Percentiles rank a stretch among this genome's conserved stretches.
These are phyloP conservation scores for Steinernema hermaphroditum DNA, from an alignment of 2,888 invertebrate species.

Conservation along the genomic window DNA sequence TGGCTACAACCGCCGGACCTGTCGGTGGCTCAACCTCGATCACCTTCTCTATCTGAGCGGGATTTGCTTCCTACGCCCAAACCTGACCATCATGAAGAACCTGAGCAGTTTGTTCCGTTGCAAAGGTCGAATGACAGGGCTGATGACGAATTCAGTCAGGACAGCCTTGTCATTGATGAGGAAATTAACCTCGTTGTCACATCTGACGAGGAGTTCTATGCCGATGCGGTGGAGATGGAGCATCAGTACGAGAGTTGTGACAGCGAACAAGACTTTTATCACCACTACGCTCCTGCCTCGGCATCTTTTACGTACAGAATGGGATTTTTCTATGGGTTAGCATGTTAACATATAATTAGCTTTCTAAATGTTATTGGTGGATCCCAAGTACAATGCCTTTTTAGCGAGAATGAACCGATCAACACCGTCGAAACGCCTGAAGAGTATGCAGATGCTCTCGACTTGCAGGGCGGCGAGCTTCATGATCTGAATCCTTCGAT, in stretches of 20 bases:
- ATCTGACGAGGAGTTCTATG: constrained; percentile 8
- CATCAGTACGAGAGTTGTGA: neutral
- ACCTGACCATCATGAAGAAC: neutral
- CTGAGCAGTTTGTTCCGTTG: neutral
- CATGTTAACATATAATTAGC: neutral
- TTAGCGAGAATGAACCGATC: neutral
- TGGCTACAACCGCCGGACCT: constrained; percentile 7
- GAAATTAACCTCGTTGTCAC: constrained; percentile 24
- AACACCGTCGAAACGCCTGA: neutral
- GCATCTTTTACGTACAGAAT: neutral
- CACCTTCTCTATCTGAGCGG: neutral
- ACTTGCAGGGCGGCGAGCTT: neutral
- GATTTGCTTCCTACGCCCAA: neutral
- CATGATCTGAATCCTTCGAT: neutral
- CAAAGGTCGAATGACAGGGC: constrained; percentile 22
- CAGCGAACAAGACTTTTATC: constrained; percentile 11
- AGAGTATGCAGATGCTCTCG: neutral
- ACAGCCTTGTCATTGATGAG: constrained; percentile 8
- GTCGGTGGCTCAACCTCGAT: neutral
- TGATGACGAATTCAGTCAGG: constrained; percentile 27
- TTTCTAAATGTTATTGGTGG: too few relatives aligned
- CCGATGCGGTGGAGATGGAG: neutral
- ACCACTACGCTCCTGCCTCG: neutral
- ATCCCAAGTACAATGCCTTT: too few relatives aligned
- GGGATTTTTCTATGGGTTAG: neutral